Evolutionary conservation across 2,113 vertebrate genomes (phyloP), one percentile per base, ranked within the genome.

Genomic region (Oreotragus oreotragus): DNA sequence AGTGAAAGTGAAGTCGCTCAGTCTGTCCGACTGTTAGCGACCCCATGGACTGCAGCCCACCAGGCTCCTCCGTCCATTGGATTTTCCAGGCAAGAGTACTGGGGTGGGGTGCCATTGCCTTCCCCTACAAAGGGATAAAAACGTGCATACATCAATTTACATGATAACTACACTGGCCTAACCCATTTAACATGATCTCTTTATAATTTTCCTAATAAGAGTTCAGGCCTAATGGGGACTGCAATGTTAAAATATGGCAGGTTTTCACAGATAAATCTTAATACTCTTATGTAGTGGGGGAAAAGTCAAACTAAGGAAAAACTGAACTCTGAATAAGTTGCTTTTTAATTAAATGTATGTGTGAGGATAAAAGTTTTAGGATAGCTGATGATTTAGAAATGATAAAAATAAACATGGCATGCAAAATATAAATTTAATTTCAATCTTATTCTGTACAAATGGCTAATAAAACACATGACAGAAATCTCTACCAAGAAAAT

Each of bases 241-340:
- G 66, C 6, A 94, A 19, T 73, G 86, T 73, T 81, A 64, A 27
- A 92, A 58, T 92, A 87, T 81, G 92, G 84, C 43, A 83, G 43
- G 53, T 95, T 66, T 96, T 90, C 80, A 60, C 84, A 73, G 77
- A 83, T 88, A 96, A 94, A 92, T 94, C 88, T 86, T 85, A 84
- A 96, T 84, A 73, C 39, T 7, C 47, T n/a, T 79, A 62, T 6
- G 45, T 58, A 79, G 7, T 55, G 27, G 73, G 84, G 60, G 73
- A 47, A 89, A 96, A 95, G 92, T 80, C 77, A 90, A 97, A 96
- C 97, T 98, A n/a, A 94, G 88, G 97, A 95, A 70, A 79, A 16
- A 88, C 92, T 97, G 96, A 97, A 95, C 90, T 96, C 96, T 97
- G 88, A 98, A 15, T 95, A 98, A 98, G 97, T 97, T 97, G 97